Percentiles rank a stretch among this genome's conserved stretches.
phyloP scores from a whole-genome alignment of 1,140 invertebrate genomes.

The Asobara japonica region DNA sequence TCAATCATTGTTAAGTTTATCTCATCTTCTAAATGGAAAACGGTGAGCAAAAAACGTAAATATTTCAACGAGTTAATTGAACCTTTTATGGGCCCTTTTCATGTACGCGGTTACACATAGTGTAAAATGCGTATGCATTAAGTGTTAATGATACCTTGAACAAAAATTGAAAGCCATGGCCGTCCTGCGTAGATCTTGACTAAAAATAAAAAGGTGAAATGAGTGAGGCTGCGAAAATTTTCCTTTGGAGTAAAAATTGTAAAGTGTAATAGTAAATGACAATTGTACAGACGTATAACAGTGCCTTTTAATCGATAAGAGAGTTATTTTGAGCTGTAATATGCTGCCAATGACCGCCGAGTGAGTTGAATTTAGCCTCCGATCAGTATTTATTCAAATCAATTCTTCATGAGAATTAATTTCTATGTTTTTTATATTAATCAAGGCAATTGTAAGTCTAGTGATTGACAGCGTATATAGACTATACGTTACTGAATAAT shows the following conservation, averaged over 20 bases:
- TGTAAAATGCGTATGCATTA: no score
- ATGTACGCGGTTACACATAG: no score
- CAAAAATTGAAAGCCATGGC: no score
- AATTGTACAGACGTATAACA: slow-evolving; percentile 35
- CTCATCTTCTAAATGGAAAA: no score
- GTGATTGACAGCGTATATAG: slow-evolving; percentile 33
- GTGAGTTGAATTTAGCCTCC: slow-evolving; percentile 8
- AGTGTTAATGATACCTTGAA: no score
- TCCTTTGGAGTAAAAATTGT: slow-evolving; percentile 19
- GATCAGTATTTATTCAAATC: slow-evolving; percentile 24
- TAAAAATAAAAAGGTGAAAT: neutral
- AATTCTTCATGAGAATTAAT: slow-evolving; percentile 24
- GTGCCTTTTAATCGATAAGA: slow-evolving; percentile 40
- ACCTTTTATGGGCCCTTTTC: no score
- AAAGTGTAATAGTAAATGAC: neutral
- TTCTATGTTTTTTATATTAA: slow-evolving; percentile 22
- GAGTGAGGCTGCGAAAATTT: slow-evolving; percentile 27
- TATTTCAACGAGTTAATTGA: no score
- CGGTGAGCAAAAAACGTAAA: no score
- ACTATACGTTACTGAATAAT: slow-evolving; percentile 22
- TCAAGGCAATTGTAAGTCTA: neutral
- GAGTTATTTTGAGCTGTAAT: slow-evolving; percentile 29
- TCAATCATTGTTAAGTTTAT: no score
- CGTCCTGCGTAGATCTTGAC: no score
- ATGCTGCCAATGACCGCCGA: neutral